Conservation (phyloP, 2,113 vertebrate species). For the Nanger granti region DNA sequence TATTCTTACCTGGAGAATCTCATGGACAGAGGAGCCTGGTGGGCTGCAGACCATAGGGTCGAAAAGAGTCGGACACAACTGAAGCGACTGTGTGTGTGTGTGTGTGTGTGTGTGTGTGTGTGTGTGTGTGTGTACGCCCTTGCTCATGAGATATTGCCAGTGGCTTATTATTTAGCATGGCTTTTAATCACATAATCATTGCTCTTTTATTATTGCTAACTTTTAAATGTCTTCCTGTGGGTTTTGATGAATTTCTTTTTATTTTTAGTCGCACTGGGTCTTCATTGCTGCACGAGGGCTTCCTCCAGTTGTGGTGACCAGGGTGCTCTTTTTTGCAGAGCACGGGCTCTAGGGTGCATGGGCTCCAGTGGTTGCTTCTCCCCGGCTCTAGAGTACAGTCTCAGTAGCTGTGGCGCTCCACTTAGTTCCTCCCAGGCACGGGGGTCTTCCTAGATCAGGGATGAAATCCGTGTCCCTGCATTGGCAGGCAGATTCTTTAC, state of each 20-base stretch:
- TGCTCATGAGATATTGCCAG: neutral
- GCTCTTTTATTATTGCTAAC: neutral
- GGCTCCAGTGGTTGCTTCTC: neutral
- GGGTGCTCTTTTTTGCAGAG: neutral
- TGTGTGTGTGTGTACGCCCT: neutral
- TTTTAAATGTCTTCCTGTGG: neutral
- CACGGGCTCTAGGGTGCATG: accelerated
- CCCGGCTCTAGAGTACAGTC: neutral
- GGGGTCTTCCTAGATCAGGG: neutral
- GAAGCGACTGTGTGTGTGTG: neutral
- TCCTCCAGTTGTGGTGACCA: neutral
- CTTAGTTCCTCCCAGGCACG: neutral
- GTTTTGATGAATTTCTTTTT: neutral
- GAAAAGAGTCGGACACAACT: neutral
- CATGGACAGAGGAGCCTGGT: neutral
- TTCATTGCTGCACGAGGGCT: neutral
- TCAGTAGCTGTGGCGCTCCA: neutral
- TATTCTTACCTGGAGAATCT: neutral
- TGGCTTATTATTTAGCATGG: neutral
- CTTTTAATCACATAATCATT: neutral
- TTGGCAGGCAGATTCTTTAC: neutral
- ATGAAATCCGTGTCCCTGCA: neutral
- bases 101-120: accelerated
- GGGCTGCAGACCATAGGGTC: neutral
- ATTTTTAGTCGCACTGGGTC: neutral